Base-by-base conservation (phyloP, 2,888 invertebrate genomes). In the Oxyscelio sp. region DNA sequence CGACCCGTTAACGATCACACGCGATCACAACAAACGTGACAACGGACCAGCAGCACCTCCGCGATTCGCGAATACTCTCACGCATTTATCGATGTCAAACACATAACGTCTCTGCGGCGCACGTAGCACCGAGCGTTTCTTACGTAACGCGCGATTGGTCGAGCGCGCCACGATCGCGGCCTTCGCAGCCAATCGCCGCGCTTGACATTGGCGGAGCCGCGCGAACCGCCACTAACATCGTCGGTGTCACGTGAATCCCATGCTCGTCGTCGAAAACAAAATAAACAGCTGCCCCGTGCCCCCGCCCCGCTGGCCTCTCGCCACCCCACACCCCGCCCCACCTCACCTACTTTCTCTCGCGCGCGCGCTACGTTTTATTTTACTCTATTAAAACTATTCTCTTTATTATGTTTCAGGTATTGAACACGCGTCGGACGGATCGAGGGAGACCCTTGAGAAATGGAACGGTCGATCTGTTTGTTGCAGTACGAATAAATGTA, bases 191-290 rank as follows among this genome's bases (percentile, higher is more conserved):
- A 96, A 96, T 96, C 92, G 92, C 88, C 85, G 87, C 70, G 86
- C 9, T 15, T 91, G 91, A 93, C 92, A 94, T 93, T 93, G 45
- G 83, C 79, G 68, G 66, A 87, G 85, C 85, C 87, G 87, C 88
- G 87, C 87, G 91, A 90, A 91, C 90, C 91, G 92, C 91, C 91
- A 91, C 91, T 88, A 89, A 89, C 91, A 89, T 87, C 92, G 89
- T 88, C 89, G 90, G 66, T 91, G 96, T 96, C 96, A 96, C 96
- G 96, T 96, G 96, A 96, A 96, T 96, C 95, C 95, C 96, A 95
- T 96, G 96, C 96, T 96, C 95, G 61, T 71, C 38, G 78, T 65
- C 90, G 95, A 95, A 96, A 96, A 96, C 96, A 96, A 96, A 96
- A 96, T 96, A 96, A 95, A 95, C 95, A 95, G 94, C 94, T 94